Evolutionary conservation across 2,888 invertebrate species (phyloP), one percentile per base, ranked within the genome.

Genomic region (Cylloceria caligata): DNA sequence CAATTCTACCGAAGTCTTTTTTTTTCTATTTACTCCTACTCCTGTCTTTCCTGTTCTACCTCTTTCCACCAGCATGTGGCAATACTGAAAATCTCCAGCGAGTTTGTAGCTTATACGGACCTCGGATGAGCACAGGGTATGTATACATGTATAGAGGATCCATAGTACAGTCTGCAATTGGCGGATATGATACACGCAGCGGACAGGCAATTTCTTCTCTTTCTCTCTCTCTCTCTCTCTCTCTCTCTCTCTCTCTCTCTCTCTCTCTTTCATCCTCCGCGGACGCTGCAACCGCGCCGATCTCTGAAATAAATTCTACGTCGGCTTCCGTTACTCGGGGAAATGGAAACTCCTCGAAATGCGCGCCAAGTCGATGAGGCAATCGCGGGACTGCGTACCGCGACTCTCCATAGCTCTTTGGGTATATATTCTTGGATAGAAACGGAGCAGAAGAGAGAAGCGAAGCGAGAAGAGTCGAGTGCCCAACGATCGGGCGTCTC

Each of bases 271-370:
- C 6, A 16, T 16, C 16, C 45, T 47, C 13, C 34, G 16, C 47
- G 27, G 34, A 16, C 9, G 21, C 36, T 3, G 68, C 30, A 11
- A 68, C 49, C 39, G 21, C 52, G 52, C 45, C 60, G 60, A 73
- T 49, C 62, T 52, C 77, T 39, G 42, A 65, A 74, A 80, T 72
- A 67, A 76, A 80, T 72, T 76, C 67, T 21, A 76, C 67, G 71
- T 75, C n/a, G 76, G 69, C 55, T 80, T 83, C 77, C 77, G 77
- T 78, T 80, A 74, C 69, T 74, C 60, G 62, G 77, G 77, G 73
- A 80, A 78, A 83, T 83, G 74, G 83, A 83, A 80, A 80, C 77
- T 83, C 77, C 24, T 71, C 49, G 67, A 67, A 60, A 80, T 72
- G 65, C 34, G 57, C 64, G 75, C 75, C 75, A 76, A 72, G 76